Evolutionary conservation across 1,140 invertebrate species (phyloP), one percentile per base, ranked within the genome.

Genomic region (Myzus persicae): DNA sequence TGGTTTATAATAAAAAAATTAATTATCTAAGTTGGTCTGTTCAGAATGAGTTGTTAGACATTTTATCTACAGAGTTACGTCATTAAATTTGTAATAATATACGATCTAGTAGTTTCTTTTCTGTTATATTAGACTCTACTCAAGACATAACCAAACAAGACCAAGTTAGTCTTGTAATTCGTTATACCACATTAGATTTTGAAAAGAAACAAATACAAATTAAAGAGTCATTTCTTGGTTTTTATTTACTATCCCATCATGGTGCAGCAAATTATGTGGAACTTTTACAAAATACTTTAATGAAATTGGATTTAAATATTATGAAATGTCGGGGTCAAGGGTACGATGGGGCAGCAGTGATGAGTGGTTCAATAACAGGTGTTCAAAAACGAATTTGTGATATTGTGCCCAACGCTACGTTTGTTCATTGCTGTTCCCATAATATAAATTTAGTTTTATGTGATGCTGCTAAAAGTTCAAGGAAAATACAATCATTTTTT

Each of bases 21-120:
- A 91, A 91, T 7, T 59, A 91, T 59, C 8, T 91, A n/a, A 91
- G 90, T 76, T 44, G 36, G 36, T 48, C 24, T n/a, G 8, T 91
- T 59, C 90, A 59, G 24, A 91, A 91, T n/a, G 90, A 91, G 40
- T 59, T 91, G 36, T n/a, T 91, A 48, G 90, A 54, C 11, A 40
- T 91, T 36, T 54, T 91, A 7, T 44, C 51, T 59, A 46, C 44
- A 20, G 26, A 88, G 18, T 46, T 88, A 36, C 44, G n/a, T n/a
- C 42, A 24, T 88, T n/a, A 48, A 46, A 88, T 88, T 46, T 88
- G 44, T 88, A 36, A 88, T 46, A 36, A 88, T 6, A 88, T 88
- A 31, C n/a, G 85, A 48, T 46, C 85, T 88, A 48, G 42, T 48
- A 44, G 18, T 44, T 88, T 44, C 5, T 88, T 46, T 88, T 54